phyloP scores from a whole-genome alignment of 2,113 vertebrate species.

The Aspiorhynchus laticeps region DNA sequence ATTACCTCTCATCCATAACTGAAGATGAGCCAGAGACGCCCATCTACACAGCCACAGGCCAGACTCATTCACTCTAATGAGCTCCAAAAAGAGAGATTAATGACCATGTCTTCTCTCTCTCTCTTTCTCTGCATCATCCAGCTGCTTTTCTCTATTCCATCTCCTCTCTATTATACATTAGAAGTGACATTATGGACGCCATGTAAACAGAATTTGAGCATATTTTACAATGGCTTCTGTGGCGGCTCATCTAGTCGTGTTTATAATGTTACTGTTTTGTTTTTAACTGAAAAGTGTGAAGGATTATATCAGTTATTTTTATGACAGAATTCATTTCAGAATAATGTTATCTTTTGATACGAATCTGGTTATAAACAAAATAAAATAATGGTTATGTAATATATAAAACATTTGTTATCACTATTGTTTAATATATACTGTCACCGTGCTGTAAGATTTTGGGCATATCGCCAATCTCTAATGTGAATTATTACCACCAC shows the following conservation, averaged over 20 bases:
- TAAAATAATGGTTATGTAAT: background rate
- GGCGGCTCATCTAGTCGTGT: background rate
- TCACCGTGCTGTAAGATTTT: background rate
- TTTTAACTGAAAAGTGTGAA: background rate
- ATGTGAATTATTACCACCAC: background rate
- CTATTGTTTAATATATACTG: background rate
- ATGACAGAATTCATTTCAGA: background rate
- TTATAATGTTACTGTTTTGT: background rate
- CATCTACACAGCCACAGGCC: constrained; percentile 48
- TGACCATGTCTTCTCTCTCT: constrained; percentile 44
- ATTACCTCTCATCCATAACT: constrained; percentile 54
- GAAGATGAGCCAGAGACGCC: constrained; percentile 49
- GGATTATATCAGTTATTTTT: background rate
- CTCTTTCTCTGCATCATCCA: constrained; percentile 22
- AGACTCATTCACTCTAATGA: constrained; percentile 59
- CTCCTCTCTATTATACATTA: constrained; percentile 5
- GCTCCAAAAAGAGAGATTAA: constrained; percentile 60
- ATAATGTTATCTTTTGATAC: background rate
- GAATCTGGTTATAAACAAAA: background rate
- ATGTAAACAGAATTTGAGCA: background rate
- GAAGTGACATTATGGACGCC: background rate
- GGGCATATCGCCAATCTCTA: background rate
- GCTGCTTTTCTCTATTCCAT: constrained; percentile 24
- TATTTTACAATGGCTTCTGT: background rate
- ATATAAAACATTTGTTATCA: background rate